Base-by-base conservation (phyloP, 1,140 invertebrate species). In the Drosophila obscura region DNA sequence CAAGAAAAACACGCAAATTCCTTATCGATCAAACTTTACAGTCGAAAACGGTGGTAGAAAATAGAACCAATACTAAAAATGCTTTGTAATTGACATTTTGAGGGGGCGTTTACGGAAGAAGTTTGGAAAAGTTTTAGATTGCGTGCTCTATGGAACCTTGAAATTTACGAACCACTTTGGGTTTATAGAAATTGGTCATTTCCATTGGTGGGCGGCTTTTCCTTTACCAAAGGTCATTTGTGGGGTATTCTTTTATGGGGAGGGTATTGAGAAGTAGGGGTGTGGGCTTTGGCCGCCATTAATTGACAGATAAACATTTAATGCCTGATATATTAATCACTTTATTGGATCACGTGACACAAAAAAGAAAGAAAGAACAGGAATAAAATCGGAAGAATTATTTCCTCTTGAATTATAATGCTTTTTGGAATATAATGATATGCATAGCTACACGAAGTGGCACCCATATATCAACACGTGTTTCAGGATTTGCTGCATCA, bases 21-120 rank as follows among this genome's bases (percentile, higher is more conserved):
- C 82, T 84, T 84, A 87, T 84, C 81, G 81, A 84, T 84, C 81
- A 87, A 84, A 84, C 81, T 87, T 87, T 84, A 67, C 53, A 85
- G 71, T 77, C 68, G 48, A 13, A 11, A 39, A 39, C 35, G 9
- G 9, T 9, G 31, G 9, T 35, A 11, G 9, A 11, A 11, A 35
- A 35, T 9, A 35, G 9, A 35, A 35, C 35, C 0, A 50, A 53
- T 51, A 48, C 35, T 11, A 39, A 44, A 65, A 66, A 39, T 65
- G 49, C 48, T 44, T 65, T 50, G 66, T 67, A 77, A 81, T 81
- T 64, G 49, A 63, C 49, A 49, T 64, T 82, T 69, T 52, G 22
- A 13, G 22, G 13, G 45, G 44, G 46, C 11, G 24, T 58, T 43
- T 43, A n/a, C 39, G 22, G 4, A 19, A 24, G 9, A 11, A 11